Evolutionary conservation across 1,140 invertebrate genomes (phyloP).

Genomic region (Plodia interpunctella): DNA sequence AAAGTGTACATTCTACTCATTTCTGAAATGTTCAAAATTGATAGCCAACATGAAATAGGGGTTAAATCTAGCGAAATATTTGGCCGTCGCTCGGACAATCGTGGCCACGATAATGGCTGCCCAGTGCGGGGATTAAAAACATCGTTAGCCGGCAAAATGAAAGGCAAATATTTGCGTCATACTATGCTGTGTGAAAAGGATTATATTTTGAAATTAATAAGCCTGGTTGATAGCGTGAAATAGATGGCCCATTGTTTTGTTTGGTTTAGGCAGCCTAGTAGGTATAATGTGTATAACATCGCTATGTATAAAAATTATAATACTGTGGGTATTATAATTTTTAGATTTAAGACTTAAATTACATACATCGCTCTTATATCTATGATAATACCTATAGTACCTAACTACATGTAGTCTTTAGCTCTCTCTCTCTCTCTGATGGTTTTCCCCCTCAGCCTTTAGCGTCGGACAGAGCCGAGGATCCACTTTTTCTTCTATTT

Average conservation of each 20-base stretch:
- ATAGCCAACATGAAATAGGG: constrained; percentile 5
- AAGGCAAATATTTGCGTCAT: constrained; percentile 25
- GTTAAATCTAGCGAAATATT: constrained; percentile 8
- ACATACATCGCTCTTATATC: too few relatives aligned
- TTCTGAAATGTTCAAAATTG: not conserved
- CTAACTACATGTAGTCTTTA: too few relatives aligned
- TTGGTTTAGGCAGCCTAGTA: not conserved
- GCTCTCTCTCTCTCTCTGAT: too few relatives aligned
- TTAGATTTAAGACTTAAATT: too few relatives aligned
- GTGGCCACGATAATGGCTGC: constrained; percentile 15
- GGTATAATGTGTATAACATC: too few relatives aligned
- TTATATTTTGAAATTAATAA: constrained; percentile 30
- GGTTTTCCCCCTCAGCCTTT: too few relatives aligned
- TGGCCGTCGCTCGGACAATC: not conserved
- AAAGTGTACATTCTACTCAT: too few relatives aligned
- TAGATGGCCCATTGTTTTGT: not conserved
- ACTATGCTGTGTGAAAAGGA: constrained; percentile 22
- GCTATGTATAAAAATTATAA: too few relatives aligned
- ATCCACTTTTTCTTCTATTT: too few relatives aligned
- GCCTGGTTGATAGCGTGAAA: constrained; percentile 11
- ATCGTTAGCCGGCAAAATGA: constrained; percentile 24
- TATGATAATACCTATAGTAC: too few relatives aligned
- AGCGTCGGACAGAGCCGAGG: too few relatives aligned
- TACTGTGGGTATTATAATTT: too few relatives aligned
- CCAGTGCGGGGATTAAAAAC: constrained; percentile 21